Base-by-base conservation (phyloP, 2,888 invertebrate genomes). In the Cancer borealis region DNA sequence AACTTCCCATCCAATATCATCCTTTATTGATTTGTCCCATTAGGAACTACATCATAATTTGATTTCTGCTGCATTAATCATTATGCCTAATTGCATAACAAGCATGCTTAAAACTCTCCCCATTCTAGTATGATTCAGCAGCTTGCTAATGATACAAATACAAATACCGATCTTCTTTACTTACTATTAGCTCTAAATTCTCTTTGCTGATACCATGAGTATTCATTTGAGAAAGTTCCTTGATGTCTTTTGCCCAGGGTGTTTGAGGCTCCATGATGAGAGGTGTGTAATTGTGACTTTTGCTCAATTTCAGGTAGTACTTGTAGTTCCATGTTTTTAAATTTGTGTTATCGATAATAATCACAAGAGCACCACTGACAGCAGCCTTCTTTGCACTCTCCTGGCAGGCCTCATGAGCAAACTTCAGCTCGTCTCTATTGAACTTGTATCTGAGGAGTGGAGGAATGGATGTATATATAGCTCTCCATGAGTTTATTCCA, bases 291-390 rank as follows among this genome's bases (percentile, higher is more conserved):
- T 96, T 95, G 92, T 96, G 93, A 60, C 95, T 93, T 0, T 92
- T 94, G 4, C 96, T 96, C 26, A 96, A 95, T 6, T 96, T 93
- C 14, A 96, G 84, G 94, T 97, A 97, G 60, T 95, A 95, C 54
- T 96, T 96, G 96, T 96, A 96, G 95, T 96, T 96, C 96, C 96
- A 96, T 46, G 95, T 94, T 88, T 96, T 96, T 6, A 96, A 96
- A 95, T 96, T 96, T 88, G 96, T 96, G 96, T 96, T 97, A 96
- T 97, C 97, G 87, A 96, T 96, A 21, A 96, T 90, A 45, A 97
- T 96, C 3, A 96, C 96, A 8, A 95, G 96, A 5, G 79, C 93
- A 0, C 95, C 96, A 45, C 95, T 95, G 17, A 95, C 93, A 93
- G 96, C 96, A 0, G 96, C 96, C 14, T 95, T 92, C 47, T 95